Conservation (phyloP, 2,797 vertebrate genomes). For the Amblyraja radiata region DNA sequence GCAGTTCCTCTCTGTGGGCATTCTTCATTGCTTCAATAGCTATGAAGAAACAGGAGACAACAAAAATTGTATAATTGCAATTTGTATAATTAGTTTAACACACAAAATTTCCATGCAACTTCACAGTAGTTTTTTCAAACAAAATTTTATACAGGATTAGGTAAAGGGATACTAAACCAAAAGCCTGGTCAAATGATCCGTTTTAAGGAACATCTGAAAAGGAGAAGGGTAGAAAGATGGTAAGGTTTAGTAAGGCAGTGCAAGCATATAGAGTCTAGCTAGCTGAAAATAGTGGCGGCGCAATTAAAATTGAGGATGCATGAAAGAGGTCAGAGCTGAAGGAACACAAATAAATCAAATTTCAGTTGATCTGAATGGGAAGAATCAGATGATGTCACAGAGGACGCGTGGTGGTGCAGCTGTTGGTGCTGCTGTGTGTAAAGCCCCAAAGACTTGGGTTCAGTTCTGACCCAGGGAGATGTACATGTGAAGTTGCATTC, state of each 20-base stretch:
- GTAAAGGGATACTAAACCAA: background rate
- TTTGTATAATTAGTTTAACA: background rate
- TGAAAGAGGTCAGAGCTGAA: background rate
- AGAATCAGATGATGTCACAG: no score
- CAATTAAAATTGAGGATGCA: background rate
- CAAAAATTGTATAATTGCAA: background rate
- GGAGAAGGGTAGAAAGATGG: background rate
- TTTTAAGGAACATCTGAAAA: background rate
- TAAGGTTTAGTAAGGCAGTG: background rate
- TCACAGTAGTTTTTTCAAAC: background rate
- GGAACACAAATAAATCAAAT: background rate
- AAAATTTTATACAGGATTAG: background rate
- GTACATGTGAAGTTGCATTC: no score
- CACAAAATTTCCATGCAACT: background rate
- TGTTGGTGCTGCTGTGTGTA: no score
- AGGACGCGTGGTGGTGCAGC: no score
- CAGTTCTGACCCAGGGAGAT: no score
- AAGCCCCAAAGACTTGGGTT: no score
- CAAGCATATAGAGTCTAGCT: background rate
- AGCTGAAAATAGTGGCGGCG: background rate
- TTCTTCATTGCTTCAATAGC: conserved; percentile 99
- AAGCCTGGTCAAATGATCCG: background rate
- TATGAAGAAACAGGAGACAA: conserved; percentile 43
- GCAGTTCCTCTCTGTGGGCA: conserved; percentile 84
- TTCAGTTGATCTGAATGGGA: no score